phyloP scores from a whole-genome alignment of 2,113 vertebrate species.

The Corvus moneduloides region DNA sequence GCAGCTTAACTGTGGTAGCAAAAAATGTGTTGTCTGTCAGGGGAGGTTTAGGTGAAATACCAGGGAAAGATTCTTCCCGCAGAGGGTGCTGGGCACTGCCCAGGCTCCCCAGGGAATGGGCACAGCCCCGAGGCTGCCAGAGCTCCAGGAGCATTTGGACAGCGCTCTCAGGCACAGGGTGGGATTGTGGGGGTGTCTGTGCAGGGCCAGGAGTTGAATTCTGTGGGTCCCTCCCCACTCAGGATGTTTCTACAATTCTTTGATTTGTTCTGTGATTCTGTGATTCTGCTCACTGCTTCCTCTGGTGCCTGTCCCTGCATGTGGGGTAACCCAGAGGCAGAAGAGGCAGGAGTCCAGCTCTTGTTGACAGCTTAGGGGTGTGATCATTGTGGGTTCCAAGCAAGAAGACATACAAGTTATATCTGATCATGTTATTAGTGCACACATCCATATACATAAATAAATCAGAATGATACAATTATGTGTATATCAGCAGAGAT shows the following conservation, averaged over 20 bases:
- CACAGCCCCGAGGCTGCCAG: neutral
- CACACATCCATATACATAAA: neutral
- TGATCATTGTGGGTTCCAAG: neutral
- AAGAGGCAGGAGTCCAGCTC: neutral
- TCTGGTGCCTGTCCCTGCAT: neutral
- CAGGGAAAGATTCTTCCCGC: neutral
- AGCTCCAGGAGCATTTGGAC: neutral
- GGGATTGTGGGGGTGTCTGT: neutral
- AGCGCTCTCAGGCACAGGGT: fast-evolving
- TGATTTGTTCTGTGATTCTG: neutral
- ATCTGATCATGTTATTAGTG: neutral
- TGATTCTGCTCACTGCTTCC: neutral
- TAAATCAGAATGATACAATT: neutral
- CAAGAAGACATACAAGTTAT: neutral
- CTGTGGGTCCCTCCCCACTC: neutral
- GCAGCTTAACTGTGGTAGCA: neutral
- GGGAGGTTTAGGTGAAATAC: neutral
- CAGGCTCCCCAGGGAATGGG: neutral
- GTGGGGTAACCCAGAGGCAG: neutral
- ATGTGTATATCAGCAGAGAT: neutral
- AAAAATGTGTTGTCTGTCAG: neutral
- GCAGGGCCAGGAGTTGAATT: neutral
- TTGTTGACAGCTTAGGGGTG: neutral
- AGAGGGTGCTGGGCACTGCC: neutral
- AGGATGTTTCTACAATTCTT: neutral